Percentiles rank a stretch among this genome's conserved stretches.
phyloP scores from a whole-genome alignment of 1,140 invertebrate genomes.

The Probaryconus sp. region DNA sequence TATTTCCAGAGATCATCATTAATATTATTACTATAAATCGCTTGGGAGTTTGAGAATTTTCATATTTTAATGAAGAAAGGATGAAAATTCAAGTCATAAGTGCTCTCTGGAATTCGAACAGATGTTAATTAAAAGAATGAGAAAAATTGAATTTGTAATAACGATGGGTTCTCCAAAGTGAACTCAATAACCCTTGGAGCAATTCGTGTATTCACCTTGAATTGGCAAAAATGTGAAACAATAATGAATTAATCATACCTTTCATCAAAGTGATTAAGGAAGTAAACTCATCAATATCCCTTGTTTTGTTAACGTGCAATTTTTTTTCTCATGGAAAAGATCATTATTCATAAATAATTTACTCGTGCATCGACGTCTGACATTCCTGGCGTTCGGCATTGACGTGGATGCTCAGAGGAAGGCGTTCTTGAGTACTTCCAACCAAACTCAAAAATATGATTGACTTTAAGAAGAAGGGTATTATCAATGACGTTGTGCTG shows the following conservation, averaged over 20 bases:
- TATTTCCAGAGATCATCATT: too few species aligned
- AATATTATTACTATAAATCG: too few species aligned
- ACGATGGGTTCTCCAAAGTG: too few species aligned
- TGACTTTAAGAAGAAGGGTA: constrained; percentile 19
- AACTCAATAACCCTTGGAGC: too few species aligned
- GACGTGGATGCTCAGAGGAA: background rate
- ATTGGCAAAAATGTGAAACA: constrained; percentile 13
- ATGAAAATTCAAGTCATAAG: too few species aligned
- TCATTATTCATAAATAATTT: constrained; percentile 38
- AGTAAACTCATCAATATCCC: constrained; percentile 32
- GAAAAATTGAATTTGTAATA: too few species aligned
- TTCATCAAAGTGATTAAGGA: constrained; percentile 26
- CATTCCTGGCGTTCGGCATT: constrained; percentile 11
- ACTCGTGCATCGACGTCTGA: constrained; percentile 23
- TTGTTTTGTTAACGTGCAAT: constrained; percentile 10
- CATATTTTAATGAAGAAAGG: too few species aligned
- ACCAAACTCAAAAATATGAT: constrained; percentile 18
- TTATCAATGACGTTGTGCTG: constrained; percentile 14
- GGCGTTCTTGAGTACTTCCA: background rate
- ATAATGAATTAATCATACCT: constrained; percentile 26
- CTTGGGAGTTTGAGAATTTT: too few species aligned
- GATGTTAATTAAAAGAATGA: too few species aligned
- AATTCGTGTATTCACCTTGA: too few species aligned
- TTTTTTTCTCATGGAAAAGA: constrained; percentile 18
- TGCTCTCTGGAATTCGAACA: too few species aligned